Evolutionary conservation across 1,140 invertebrate genomes (phyloP), one percentile per base, ranked within the genome.

Genomic region (Phortica variegata): DNA sequence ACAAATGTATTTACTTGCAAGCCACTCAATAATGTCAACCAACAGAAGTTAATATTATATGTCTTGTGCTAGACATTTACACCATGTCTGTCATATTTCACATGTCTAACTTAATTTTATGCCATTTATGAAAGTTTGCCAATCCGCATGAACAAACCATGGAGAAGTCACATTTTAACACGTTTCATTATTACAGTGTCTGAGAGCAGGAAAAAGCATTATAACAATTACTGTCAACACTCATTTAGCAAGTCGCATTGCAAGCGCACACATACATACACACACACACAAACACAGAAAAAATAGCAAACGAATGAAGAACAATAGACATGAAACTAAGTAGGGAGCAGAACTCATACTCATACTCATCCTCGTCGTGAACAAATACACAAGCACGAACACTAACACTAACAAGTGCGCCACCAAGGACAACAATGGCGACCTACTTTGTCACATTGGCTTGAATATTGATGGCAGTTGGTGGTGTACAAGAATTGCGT

Each of bases 381-480:
- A n/a, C n/a, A n/a, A n/a, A n/a, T n/a, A n/a, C n/a, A n/a, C n/a
- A n/a, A n/a, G n/a, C n/a, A n/a, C n/a, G 10, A 26, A 26, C 23
- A 26, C 5, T 10, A 26, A 9, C 21, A 15, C 7, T 36, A 44
- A 9, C 13, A n/a, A n/a, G 6, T 4, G 32, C 13, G n/a, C 6
- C 9, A n/a, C 4, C 32, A n/a, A n/a, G 6, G 5, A 15, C 32
- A 9, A 15, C 6, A 4, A 34, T 5, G 12, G 16, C 61, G 57
- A 63, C 61, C 54, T 60, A 58, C 54, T 53, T 60, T 43, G 20
- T 17, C 50, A 29, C 21, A 12, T 46, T 33, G 61, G 43, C 61
- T n/a, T n/a, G n/a, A n/a, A 54, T 57, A 65, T 60, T 65, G 55
- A 61, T 55, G 60, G 52, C 51, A n/a, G n/a, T 31, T 39, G 29